Percentiles rank a stretch among this genome's conserved stretches.
These are phyloP conservation scores for Ceyx melanurus DNA, from an alignment of 2,113 vertebrate genomes.

Conservation along the genomic window DNA sequence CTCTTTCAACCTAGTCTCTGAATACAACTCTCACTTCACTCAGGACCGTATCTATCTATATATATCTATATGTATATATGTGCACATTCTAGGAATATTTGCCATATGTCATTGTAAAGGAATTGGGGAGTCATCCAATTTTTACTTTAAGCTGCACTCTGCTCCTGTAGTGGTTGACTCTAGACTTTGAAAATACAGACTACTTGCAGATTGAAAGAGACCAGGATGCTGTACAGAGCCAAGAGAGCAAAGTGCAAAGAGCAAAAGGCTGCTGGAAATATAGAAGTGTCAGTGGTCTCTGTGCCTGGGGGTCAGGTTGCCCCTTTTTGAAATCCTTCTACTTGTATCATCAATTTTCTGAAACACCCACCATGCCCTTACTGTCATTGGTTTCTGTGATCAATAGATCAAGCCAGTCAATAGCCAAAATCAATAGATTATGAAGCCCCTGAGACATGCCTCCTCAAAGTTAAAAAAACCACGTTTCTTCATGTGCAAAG, in stretches of 20 bases:
- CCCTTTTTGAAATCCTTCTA: not conserved
- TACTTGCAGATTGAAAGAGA: not conserved
- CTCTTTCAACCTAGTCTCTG: not conserved
- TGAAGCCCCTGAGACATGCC: not conserved
- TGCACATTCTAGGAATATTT: not conserved
- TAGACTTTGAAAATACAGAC: not conserved
- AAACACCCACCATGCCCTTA: not conserved
- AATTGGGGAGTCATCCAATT: not conserved
- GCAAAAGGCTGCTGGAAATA: not conserved
- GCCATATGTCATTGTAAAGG: not conserved
- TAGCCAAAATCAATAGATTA: not conserved
- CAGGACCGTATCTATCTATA: not conserved
- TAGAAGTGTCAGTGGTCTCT: not conserved
- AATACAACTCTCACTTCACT: not conserved
- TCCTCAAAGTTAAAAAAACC: not conserved
- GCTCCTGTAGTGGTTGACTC: not conserved
- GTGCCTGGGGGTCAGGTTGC: accelerated
- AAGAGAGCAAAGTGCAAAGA: not conserved
- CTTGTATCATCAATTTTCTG: not conserved
- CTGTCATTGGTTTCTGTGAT: not conserved
- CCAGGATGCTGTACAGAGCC: not conserved
- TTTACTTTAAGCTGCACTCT: not conserved
- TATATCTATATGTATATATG: not conserved
- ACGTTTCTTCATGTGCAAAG: not conserved
- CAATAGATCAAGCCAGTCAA: not conserved